Percentiles rank a stretch among this genome's conserved stretches.
Conservation (phyloP, 1,140 invertebrate species). For the Drosophila ananassae region DNA sequence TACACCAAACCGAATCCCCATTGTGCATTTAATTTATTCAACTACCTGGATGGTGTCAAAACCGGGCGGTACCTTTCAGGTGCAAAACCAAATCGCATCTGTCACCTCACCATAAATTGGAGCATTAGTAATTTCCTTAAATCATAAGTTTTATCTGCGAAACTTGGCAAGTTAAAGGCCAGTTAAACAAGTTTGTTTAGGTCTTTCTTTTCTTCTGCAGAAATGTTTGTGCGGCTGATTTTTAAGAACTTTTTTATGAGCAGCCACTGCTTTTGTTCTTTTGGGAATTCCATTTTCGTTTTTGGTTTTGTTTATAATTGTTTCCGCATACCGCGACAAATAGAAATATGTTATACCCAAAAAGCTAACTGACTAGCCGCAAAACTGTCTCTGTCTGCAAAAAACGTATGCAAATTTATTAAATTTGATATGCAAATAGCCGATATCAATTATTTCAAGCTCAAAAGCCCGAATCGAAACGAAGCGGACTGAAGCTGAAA, state of each 20-base stretch:
- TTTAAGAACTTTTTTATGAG: constrained; percentile 57
- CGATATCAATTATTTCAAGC: constrained; percentile 70
- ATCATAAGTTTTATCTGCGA: constrained; percentile 56
- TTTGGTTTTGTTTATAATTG: constrained; percentile 23
- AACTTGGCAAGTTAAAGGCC: constrained; percentile 48
- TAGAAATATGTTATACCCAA: constrained; percentile 32
- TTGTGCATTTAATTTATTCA: constrained; percentile 51
- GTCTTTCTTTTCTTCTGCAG: constrained; percentile 64
- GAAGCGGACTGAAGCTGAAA: constrained; percentile 40
- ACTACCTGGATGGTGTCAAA: constrained; percentile 17
- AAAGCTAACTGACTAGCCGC: constrained; percentile 35
- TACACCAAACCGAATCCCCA: constrained; percentile 7
- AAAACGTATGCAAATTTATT: constrained; percentile 65
- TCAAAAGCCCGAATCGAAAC: constrained; percentile 8
- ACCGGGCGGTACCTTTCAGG: constrained; percentile 50
- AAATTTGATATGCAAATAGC: constrained; percentile 71
- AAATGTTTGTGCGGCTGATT: constrained; percentile 64
- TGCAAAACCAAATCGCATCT: constrained; percentile 49
- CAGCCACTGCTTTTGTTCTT: constrained; percentile 36
- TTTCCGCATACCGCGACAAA: constrained; percentile 67
- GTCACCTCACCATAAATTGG: constrained; percentile 67
- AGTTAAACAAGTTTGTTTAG: constrained; percentile 65
- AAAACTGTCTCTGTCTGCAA: constrained; percentile 38
- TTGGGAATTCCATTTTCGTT: constrained; percentile 14
- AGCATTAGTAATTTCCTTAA: constrained; percentile 68